phyloP scores from a whole-genome alignment of 2,888 invertebrate genomes.

The Cyrtodaria siliqua region DNA sequence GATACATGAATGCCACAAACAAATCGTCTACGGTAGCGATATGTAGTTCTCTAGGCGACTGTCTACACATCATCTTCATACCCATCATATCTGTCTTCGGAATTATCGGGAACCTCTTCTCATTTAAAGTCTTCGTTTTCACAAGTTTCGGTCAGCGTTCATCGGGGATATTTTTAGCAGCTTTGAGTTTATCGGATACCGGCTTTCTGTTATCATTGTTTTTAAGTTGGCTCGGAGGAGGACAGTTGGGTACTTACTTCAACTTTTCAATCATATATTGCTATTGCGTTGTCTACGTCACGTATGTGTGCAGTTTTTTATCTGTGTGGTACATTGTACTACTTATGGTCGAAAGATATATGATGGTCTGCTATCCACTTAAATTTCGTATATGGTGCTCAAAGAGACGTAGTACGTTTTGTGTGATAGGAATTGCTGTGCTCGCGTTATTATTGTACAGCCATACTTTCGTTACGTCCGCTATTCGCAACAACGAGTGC shows the following conservation, averaged over 20 bases:
- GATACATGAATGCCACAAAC: too few relatives aligned
- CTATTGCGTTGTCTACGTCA: conserved; percentile 71
- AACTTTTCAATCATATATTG: conserved; percentile 26
- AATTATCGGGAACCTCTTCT: conserved; percentile 91
- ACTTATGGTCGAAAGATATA: conserved; percentile 94
- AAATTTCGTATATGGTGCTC: conserved; percentile 83
- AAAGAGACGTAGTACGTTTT: conserved; percentile 62
- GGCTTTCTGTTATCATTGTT: conserved; percentile 90
- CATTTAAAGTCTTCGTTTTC: conserved; percentile 91
- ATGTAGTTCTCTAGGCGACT: conserved; percentile 88
- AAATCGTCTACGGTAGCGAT: neutral
- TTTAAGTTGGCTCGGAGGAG: conserved; percentile 72
- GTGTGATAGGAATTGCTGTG: conserved; percentile 54
- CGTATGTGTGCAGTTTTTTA: conserved; percentile 90
- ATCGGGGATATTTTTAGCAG: conserved; percentile 92
- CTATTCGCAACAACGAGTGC: conserved; percentile 49
- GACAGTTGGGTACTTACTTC: conserved; percentile 28
- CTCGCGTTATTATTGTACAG: conserved; percentile 72
- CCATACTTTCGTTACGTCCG: conserved; percentile 75
- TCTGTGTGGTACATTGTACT: conserved; percentile 95
- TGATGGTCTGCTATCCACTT: conserved; percentile 93
- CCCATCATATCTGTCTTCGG: conserved; percentile 91
- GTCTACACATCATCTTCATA: conserved; percentile 44
- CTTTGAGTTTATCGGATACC: conserved; percentile 92
- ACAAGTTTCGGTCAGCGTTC: conserved; percentile 91